Evolutionary conservation across 2,888 invertebrate genomes (phyloP), one percentile per base, ranked within the genome.

Genomic region (Pogonocherus hispidulus): DNA sequence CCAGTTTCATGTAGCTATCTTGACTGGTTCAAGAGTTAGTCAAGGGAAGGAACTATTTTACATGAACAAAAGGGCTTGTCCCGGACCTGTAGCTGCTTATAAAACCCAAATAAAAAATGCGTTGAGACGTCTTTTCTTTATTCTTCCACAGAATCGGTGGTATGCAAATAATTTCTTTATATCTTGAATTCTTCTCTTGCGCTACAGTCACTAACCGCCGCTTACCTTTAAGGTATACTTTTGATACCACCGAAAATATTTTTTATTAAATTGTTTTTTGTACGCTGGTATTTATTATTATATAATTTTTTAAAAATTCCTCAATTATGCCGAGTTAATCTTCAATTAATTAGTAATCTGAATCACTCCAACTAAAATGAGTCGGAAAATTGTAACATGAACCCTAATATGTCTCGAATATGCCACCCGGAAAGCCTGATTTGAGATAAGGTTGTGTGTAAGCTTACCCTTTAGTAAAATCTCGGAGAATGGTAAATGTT

Each of bases 111-210:
- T 63, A 75, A 74, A 77, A 77, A 71, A 66, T 46, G 57, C 41
- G 62, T 69, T 63, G 64, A 75, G 69, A 44, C 63, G 62, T 69
- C 41, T 41, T 68, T 70, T 70, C 72, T 67, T 73, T 66, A 68
- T 70, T 59, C 32, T 23, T 44, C 44, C 41, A 41, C 27, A 51
- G 49, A 49, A 35, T 37, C 41, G 56, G 41, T 57, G 73, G 70
- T 66, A 73, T 73, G 73, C 73, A 73, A 73, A 73, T 73, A 73
- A 70, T 69, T 66, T 73, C 32, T 51, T 49, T 56, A 52, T 52
- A 32, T 32, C 27, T 18, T 32, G 52, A 11, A 18, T 49, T 52
- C 32, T 32, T 18, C 16, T 5, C 16, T 14, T 41, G 41, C 11
- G 16, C 16, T 14, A n/a, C 11, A 41, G 41, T 41, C 27, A 8